Evolutionary conservation across 2,797 vertebrate genomes (phyloP).

Genomic region (Propithecus perrieri): DNA sequence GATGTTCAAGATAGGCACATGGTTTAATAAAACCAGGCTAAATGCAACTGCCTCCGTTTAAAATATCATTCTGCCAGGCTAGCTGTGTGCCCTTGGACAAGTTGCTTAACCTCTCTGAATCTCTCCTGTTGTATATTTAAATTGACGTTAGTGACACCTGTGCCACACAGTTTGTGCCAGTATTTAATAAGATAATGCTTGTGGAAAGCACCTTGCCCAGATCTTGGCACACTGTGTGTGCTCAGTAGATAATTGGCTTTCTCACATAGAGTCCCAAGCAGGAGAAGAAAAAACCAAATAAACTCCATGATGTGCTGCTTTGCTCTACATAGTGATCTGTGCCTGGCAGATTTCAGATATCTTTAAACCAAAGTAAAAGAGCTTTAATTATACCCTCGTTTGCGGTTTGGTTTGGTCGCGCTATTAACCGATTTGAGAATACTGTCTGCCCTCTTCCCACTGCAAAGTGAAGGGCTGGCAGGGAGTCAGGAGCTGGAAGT

Average conservation of each 20-base stretch:
- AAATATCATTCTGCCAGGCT: not conserved
- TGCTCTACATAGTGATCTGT: not conserved
- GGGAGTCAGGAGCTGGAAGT: not conserved
- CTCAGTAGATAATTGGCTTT: not conserved
- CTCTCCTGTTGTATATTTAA: not conserved
- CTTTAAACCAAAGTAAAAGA: not conserved
- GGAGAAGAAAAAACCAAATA: not conserved
- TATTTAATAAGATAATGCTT: not conserved
- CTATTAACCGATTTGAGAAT: not conserved
- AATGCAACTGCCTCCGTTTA: not conserved
- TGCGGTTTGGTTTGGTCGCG: not conserved
- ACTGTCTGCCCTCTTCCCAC: accelerated
- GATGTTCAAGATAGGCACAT: not conserved
- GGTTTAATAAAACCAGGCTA: not conserved
- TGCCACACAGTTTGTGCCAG: not conserved
- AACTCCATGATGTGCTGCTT: accelerated
- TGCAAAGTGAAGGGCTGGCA: not conserved
- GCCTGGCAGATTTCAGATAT: not conserved
- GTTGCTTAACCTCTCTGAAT: not conserved
- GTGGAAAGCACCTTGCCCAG: not conserved
- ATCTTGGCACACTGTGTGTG: not conserved
- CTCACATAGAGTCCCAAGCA: not conserved
- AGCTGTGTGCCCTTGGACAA: not conserved
- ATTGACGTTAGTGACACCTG: not conserved
- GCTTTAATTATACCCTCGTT: not conserved